A percentile compares a stretch with the other conserved stretches of the same genome.
phyloP scores from a whole-genome alignment of 2,888 invertebrate species.

The Brenthis ino region DNA sequence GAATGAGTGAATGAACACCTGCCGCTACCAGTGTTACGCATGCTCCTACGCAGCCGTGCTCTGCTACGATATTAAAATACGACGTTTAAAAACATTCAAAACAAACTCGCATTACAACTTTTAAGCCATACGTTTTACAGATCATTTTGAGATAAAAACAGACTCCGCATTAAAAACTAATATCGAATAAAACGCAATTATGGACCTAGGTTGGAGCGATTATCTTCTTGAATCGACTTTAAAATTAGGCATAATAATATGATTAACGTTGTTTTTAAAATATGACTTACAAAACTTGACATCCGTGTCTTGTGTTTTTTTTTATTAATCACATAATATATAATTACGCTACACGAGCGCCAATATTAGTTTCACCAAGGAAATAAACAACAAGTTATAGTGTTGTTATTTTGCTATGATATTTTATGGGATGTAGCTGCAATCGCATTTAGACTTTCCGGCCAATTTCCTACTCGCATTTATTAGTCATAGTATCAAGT shows the following conservation, averaged over 20 bases:
- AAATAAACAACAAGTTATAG: constrained; percentile 47
- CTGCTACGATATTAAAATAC: constrained; percentile 43
- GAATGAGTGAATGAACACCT: constrained; percentile 80
- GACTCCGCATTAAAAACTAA: constrained; percentile 47
- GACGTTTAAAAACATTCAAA: constrained; percentile 30
- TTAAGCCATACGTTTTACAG: constrained; percentile 51
- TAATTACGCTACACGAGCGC: constrained; percentile 46
- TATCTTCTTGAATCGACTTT: constrained; percentile 72
- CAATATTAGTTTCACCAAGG: constrained; percentile 40
- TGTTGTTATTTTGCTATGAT: constrained; percentile 49
- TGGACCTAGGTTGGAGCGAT: constrained; percentile 63
- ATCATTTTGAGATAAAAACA: constrained; percentile 47
- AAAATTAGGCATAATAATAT: constrained; percentile 75
- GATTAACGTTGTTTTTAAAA: constrained; percentile 74
- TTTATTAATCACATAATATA: constrained; percentile 41
- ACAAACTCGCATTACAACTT: constrained; percentile 45
- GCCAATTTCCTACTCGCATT: constrained; percentile 38
- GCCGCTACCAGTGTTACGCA: constrained; percentile 80
- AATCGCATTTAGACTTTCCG: constrained; percentile 42
- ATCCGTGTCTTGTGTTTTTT: constrained; percentile 60
- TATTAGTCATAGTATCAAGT: constrained; percentile 43
- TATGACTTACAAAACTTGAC: constrained; percentile 66
- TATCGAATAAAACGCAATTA: constrained; percentile 58
- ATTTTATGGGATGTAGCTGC: constrained; percentile 32
- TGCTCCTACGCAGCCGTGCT: constrained; percentile 68